Percentiles rank a stretch among this genome's conserved stretches.
These are phyloP conservation scores for Ciconia nigra DNA, from an alignment of 2,797 vertebrate species.

Conservation along the genomic window DNA sequence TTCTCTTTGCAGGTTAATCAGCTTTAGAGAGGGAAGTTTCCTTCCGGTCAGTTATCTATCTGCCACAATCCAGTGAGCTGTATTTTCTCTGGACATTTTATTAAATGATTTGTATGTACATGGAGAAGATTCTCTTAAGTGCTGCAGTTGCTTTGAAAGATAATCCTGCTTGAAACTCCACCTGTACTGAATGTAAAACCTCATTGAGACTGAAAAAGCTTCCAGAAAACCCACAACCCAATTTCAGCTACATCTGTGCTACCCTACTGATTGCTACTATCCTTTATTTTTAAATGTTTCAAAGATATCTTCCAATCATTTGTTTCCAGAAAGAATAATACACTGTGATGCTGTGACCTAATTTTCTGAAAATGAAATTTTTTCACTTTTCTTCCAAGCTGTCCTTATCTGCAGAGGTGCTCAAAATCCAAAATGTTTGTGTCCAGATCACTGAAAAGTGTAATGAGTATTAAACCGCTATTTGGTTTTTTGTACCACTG, in stretches of 20 bases:
- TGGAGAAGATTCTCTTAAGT: neutral
- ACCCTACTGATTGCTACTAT: neutral
- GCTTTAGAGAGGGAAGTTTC: neutral
- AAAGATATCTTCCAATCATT: neutral
- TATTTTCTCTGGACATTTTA: neutral
- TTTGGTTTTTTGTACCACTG: neutral
- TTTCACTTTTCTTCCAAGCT: neutral
- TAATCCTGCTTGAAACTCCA: neutral
- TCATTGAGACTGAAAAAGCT: neutral
- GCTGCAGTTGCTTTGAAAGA: neutral
- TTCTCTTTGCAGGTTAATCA: neutral
- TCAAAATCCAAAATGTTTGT: neutral
- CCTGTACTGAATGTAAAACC: neutral
- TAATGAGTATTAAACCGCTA: neutral
- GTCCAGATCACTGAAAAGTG: neutral
- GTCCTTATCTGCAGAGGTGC: neutral
- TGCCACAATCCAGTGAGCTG: neutral
- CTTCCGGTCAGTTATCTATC: neutral
- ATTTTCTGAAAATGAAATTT: neutral
- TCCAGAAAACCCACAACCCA: neutral
- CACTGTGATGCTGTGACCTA: neutral
- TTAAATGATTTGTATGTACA: neutral
- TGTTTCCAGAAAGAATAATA: neutral
- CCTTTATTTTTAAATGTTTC: neutral
- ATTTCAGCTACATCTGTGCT: neutral